Evolutionary conservation across 2,888 invertebrate genomes (phyloP).

Genomic region (Ectemnius continuus): DNA sequence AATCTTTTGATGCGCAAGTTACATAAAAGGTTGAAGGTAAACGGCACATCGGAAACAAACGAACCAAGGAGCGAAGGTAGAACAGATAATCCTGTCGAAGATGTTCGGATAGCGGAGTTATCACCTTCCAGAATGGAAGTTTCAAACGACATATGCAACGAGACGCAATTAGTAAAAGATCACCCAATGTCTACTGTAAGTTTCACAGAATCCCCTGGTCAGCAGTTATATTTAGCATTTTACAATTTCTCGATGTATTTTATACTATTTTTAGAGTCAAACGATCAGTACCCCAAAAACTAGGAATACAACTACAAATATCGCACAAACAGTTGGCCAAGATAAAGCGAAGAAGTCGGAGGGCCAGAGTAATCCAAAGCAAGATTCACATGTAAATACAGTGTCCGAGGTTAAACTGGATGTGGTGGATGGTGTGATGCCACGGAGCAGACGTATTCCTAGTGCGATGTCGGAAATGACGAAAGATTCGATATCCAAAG

Average conservation of each 20-base stretch:
- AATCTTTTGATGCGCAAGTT: slow-evolving; percentile 24
- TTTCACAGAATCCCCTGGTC: not conserved
- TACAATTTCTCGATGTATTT: not conserved
- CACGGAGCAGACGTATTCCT: slow-evolving; percentile 14
- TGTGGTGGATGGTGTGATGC: slow-evolving; percentile 8
- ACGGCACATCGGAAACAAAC: slow-evolving; percentile 29
- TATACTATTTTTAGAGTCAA: slow-evolving; percentile 27
- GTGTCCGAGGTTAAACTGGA: slow-evolving; percentile 29
- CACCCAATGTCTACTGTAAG: slow-evolving; percentile 27
- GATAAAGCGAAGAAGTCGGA: slow-evolving; percentile 23
- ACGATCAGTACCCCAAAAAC: not conserved
- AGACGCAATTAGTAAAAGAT: slow-evolving; percentile 19
- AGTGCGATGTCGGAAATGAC: slow-evolving; percentile 39
- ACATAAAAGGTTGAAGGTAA: slow-evolving; percentile 32
- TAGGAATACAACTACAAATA: slow-evolving; percentile 20
- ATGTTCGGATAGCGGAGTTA: slow-evolving; percentile 8
- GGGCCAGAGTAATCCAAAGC: slow-evolving; percentile 13
- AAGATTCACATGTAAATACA: slow-evolving; percentile 23
- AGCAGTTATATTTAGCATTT: no score
- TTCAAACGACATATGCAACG: slow-evolving; percentile 9
- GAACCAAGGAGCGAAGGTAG: slow-evolving; percentile 4
- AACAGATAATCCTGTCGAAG: slow-evolving; percentile 19
- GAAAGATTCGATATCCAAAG: slow-evolving; percentile 46
- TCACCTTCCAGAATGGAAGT: slow-evolving; percentile 11
- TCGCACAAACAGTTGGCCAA: slow-evolving; percentile 33